These are phyloP conservation scores for Oscheius sp. DNA, from an alignment of 2,888 invertebrate genomes.

Conservation along the genomic window DNA sequence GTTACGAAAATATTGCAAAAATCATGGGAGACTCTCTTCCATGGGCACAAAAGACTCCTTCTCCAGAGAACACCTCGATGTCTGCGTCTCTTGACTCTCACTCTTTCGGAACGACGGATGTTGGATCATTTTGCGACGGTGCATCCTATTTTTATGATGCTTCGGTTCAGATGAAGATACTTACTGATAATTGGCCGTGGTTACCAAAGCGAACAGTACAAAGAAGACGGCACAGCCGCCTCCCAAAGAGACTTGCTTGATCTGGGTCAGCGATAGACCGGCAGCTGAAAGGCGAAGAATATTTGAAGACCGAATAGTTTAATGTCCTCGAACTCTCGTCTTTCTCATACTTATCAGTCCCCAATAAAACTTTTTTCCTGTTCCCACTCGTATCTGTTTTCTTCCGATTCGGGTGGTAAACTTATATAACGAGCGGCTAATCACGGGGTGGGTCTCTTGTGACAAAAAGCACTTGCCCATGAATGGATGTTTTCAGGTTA, in stretches of 20 bases:
- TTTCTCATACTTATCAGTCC: conserved; percentile 1
- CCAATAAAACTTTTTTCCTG: background rate
- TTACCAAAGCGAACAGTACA: conserved; percentile 20
- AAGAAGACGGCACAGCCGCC: conserved; percentile 17
- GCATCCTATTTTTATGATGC: too few relatives aligned
- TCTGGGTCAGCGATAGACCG: background rate
- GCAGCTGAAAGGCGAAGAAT: background rate
- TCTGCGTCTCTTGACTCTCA: conserved; percentile 20
- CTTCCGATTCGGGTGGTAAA: conserved; percentile 15
- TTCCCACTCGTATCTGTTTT: conserved; percentile 2
- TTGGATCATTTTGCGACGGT: background rate
- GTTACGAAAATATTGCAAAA: background rate
- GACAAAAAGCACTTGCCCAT: background rate
- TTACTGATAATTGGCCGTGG: conserved; percentile 7
- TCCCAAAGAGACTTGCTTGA: background rate
- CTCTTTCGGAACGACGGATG: background rate
- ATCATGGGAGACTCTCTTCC: background rate
- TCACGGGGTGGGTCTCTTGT: conserved; percentile 1
- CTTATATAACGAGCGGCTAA: background rate
- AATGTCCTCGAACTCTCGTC: too few relatives aligned
- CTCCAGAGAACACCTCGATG: conserved; percentile 6
- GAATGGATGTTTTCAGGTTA: background rate
- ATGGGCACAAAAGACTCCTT: background rate
- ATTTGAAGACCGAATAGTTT: too few relatives aligned
- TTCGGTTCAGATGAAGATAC: too few relatives aligned